phyloP scores from a whole-genome alignment of 1,140 invertebrate species.

The Drosophila suzukii region DNA sequence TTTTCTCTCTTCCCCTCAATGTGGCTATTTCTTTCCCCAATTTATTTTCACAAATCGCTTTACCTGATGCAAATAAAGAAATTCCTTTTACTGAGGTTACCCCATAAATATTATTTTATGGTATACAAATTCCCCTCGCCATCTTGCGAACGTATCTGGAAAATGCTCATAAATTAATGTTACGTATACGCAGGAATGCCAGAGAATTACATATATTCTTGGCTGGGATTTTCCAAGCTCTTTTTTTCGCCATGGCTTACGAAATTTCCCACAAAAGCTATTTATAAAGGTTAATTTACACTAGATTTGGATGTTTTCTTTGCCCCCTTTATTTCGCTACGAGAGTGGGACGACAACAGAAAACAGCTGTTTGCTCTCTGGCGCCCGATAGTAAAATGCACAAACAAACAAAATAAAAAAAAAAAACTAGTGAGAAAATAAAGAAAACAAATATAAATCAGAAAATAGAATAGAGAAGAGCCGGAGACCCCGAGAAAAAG shows the following conservation, averaged over 20 bases:
- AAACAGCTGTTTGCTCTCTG: constrained; percentile 69
- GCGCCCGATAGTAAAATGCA: constrained; percentile 34
- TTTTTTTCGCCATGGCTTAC: constrained; percentile 57
- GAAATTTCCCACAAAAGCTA: constrained; percentile 69
- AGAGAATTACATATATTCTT: constrained; percentile 12
- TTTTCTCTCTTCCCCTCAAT: neutral
- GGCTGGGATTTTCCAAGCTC: constrained; percentile 60
- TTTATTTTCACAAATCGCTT: constrained; percentile 10
- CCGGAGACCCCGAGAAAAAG: constrained; percentile 33
- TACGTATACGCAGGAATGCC: constrained; percentile 39
- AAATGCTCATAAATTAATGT: constrained; percentile 63
- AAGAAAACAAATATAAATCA: constrained; percentile 39
- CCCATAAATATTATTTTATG: constrained; percentile 34
- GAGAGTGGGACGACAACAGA: constrained; percentile 55
- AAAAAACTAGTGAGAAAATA: constrained; percentile 8
- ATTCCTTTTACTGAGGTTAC: constrained; percentile 14
- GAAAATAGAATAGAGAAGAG: constrained; percentile 25
- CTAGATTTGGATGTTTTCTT: constrained; percentile 49
- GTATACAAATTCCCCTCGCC: constrained; percentile 4
- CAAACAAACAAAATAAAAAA: constrained; percentile 42
- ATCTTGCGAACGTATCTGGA: constrained; percentile 7
- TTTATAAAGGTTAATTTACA: constrained; percentile 60
- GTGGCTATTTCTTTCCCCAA: neutral
- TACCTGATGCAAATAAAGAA: neutral
- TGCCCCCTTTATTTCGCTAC: neutral